A percentile compares a stretch with the other conserved stretches of the same genome.
Evolutionary conservation across 2,113 vertebrate species (phyloP).

Genomic region (Sorex araneus): DNA sequence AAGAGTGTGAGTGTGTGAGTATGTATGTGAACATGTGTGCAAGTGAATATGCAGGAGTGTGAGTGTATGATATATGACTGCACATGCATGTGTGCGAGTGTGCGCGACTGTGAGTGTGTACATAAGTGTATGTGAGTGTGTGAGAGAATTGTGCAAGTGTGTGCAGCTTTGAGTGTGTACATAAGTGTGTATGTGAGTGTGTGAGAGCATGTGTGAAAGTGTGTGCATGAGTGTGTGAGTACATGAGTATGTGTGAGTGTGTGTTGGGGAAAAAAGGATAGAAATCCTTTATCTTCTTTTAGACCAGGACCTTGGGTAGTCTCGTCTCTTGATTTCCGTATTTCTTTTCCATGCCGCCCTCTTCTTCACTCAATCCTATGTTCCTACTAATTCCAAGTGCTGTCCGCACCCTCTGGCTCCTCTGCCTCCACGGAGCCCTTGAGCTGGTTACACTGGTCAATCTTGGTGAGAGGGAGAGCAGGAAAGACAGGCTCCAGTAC

Average conservation of each 20-base stretch:
- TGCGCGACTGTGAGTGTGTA: too few species aligned
- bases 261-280: background rate
- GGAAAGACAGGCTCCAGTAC: background rate
- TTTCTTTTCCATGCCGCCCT: background rate
- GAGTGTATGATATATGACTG: too few species aligned
- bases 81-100: too few species aligned
- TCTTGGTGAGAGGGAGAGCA: background rate
- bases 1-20: too few species aligned
- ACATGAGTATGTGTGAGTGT: background rate
- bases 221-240: too few species aligned
- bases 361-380: background rate
- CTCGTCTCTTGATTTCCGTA: background rate
- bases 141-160: too few species aligned
- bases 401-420: too few species aligned
- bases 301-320: background rate
- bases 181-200: too few species aligned
- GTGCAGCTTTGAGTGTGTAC: background rate
- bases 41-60: too few species aligned
- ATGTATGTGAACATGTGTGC: too few species aligned
- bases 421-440: accelerated
- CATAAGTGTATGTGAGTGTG: too few species aligned
- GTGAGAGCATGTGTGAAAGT: too few species aligned
- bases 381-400: background rate
- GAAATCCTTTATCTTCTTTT: background rate
- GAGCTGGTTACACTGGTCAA: background rate